These are phyloP conservation scores for Tetragnatha versicolor DNA, from an alignment of 1,140 invertebrate genomes.

Conservation along the genomic window DNA sequence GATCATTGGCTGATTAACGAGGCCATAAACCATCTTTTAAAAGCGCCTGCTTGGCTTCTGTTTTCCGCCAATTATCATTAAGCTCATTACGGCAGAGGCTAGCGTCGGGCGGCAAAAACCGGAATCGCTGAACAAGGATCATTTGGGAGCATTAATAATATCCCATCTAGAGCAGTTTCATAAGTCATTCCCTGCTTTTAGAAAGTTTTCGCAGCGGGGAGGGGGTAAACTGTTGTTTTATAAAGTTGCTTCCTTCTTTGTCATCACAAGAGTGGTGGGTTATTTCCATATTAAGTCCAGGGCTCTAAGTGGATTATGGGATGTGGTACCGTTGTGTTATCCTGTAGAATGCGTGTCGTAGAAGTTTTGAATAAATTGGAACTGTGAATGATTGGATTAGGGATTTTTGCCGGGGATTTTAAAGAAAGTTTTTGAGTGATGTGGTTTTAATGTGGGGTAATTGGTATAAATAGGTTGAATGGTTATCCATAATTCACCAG, in stretches of 20 bases:
- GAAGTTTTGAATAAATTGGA: too few species aligned
- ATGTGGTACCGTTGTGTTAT: too few species aligned
- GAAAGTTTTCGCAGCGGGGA: constrained; percentile 17
- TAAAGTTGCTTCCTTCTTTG: background rate
- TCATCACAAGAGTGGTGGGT: background rate
- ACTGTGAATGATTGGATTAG: too few species aligned
- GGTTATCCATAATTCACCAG: too few species aligned
- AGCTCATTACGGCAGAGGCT: constrained; percentile 28
- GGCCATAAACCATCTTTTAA: constrained; percentile 35
- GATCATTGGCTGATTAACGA: constrained; percentile 35
- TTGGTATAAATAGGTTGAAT: too few species aligned
- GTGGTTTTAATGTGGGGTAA: too few species aligned
- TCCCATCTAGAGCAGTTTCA: constrained; percentile 29
- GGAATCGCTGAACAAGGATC: constrained; percentile 33
- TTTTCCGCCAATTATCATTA: constrained; percentile 42
- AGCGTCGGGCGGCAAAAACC: constrained; percentile 13
- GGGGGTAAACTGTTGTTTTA: constrained; percentile 1
- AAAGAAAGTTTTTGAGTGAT: too few species aligned
- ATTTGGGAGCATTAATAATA: constrained; percentile 27
- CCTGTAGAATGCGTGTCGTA: too few species aligned
- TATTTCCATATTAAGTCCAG: constrained; percentile 30
- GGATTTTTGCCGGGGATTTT: too few species aligned
- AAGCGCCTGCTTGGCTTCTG: constrained; percentile 9
- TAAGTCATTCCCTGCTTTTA: constrained; percentile 34
- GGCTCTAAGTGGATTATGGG: constrained; percentile 17